Evolutionary conservation across 92 coral and sea anemone genomes (phyloP).

Genomic region (Palythoa heliodiscus): DNA sequence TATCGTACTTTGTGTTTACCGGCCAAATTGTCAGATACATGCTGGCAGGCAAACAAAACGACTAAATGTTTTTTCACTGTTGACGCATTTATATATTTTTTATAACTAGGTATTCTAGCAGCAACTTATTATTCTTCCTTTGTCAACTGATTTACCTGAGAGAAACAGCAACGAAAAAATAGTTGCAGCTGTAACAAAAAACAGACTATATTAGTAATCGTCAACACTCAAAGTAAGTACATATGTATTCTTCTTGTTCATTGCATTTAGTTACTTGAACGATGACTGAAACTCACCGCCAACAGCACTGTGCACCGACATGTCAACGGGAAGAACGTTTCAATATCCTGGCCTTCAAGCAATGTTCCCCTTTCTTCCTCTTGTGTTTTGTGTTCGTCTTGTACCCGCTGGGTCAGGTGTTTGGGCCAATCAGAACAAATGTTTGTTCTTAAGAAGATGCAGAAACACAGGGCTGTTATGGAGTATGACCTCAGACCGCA

Average conservation of each 20-base stretch:
- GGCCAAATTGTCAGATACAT: background rate
- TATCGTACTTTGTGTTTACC: no score
- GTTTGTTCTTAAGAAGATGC: background rate
- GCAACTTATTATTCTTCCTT: background rate
- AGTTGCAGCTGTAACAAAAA: background rate
- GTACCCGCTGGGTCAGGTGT: background rate
- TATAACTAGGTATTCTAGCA: background rate
- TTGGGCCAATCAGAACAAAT: background rate
- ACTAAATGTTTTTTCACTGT: background rate
- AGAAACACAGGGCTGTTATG: background rate
- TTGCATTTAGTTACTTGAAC: background rate
- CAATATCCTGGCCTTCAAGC: background rate
- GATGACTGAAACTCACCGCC: background rate
- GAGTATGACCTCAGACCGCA: background rate
- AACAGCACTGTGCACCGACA: background rate
- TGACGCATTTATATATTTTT: background rate
- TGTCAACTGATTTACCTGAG: background rate
- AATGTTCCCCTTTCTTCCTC: background rate
- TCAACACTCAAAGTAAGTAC: background rate
- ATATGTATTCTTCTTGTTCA: background rate
- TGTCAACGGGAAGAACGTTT: conserved; percentile 4
- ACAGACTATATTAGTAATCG: background rate
- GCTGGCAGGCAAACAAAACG: background rate
- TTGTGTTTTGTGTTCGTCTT: background rate
- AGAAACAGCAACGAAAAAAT: conserved; percentile 4